A percentile compares a stretch with the other conserved stretches of the same genome.
Conservation (phyloP, 2,113 vertebrate genomes). For the Psittacara wagleri region DNA sequence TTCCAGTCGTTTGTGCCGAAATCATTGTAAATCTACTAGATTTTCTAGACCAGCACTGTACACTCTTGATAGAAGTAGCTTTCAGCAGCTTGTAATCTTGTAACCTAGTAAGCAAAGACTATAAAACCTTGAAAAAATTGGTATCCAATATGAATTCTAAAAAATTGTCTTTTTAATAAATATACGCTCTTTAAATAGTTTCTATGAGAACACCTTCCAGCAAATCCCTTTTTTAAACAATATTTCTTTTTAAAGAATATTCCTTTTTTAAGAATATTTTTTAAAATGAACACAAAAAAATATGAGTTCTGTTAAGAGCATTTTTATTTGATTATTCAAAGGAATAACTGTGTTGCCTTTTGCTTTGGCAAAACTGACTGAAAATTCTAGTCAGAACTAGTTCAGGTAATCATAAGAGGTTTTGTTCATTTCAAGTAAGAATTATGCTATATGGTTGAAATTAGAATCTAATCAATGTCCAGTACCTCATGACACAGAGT, state of each 20-base stretch:
- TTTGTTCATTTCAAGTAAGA: not conserved
- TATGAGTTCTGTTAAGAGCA: rapidly evolving
- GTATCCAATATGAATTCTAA: not conserved
- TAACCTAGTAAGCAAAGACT: not conserved
- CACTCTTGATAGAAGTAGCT: not conserved
- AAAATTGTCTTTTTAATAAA: not conserved
- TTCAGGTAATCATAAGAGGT: rapidly evolving
- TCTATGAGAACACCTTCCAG: not conserved
- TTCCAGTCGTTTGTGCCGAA: not conserved
- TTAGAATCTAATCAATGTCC: not conserved
- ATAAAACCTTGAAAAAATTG: not conserved
- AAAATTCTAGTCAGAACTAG: not conserved
- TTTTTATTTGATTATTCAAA: not conserved
- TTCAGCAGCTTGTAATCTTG: not conserved
- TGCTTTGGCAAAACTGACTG: not conserved
- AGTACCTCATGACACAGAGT: not conserved
- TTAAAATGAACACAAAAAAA: not conserved
- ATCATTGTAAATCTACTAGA: not conserved
- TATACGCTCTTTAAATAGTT: not conserved
- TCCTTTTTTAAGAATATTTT: not conserved
- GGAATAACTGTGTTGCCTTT: not conserved
- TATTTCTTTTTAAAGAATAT: not conserved
- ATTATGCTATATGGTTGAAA: not conserved
- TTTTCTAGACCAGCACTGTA: not conserved
- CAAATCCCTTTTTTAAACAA: not conserved